Conservation (phyloP, 2,797 vertebrate species). For the Clarias fuscus region DNA sequence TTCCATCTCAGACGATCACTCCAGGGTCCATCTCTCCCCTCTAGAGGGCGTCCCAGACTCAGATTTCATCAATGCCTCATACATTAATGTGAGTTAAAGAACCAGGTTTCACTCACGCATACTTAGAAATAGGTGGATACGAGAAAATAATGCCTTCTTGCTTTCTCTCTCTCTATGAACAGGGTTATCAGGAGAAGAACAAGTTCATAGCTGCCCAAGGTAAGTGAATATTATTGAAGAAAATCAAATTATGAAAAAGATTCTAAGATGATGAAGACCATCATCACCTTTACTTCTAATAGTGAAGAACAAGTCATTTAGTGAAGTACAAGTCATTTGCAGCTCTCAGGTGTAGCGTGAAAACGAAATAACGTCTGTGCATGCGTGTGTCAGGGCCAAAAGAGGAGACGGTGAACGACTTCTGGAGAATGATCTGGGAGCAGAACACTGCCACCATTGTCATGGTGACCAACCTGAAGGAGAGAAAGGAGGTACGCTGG, state of each 20-base stretch:
- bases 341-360: not conserved
- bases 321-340: not conserved
- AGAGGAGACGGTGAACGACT: conserved; percentile 97
- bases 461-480: conserved; percentile 98
- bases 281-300: not conserved
- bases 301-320: not conserved
- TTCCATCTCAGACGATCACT: conserved; percentile 90
- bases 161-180: conserved; percentile 18
- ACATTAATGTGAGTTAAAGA: conserved; percentile 87
- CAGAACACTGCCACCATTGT: conserved; percentile 97
- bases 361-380: not conserved
- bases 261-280: not conserved
- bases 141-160: not conserved
- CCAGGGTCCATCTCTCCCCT: conserved; percentile 90
- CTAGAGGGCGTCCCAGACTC: conserved; percentile 97
- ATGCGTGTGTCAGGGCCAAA: conserved; percentile 84
- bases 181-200: conserved; percentile 99
- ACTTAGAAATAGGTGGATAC: not conserved
- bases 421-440: conserved; percentile 99
- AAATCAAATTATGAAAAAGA: too few relatives aligned
- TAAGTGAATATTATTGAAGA: conserved; percentile 60
- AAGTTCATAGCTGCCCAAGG: conserved; percentile 99
- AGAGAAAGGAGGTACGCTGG: conserved; percentile 88
- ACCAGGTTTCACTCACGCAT: not conserved
- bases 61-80: conserved; percentile 97